Conservation (phyloP, 2,888 invertebrate genomes). For the Apodemia zela region DNA sequence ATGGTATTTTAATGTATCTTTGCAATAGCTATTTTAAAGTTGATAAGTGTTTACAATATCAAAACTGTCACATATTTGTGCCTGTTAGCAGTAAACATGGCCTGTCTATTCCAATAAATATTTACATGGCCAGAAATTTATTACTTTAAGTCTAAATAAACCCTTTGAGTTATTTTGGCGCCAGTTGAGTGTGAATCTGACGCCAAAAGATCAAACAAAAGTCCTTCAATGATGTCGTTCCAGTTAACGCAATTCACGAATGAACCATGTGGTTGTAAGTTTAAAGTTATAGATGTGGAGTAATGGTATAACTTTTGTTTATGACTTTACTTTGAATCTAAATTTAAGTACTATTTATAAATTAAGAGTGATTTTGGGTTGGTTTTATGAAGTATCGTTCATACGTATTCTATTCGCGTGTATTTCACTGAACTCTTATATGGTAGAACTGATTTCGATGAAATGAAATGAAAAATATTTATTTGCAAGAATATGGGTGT, state of each 20-base stretch:
- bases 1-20: too few species aligned
- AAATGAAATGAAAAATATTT: too few species aligned
- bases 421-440: too few species aligned
- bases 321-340: too few species aligned
- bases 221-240: background rate
- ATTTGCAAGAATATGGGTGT: too few species aligned
- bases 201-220: slow-evolving; percentile 16
- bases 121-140: background rate
- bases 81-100: background rate
- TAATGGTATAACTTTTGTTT: background rate
- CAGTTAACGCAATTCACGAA: background rate
- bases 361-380: too few species aligned
- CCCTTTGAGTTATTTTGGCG: slow-evolving; percentile 16
- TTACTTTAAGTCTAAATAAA: background rate
- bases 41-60: background rate
- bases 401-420: too few species aligned
- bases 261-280: background rate
- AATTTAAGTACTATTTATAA: too few species aligned
- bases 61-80: background rate
- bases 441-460: too few species aligned
- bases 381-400: too few species aligned
- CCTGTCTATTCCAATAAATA: background rate
- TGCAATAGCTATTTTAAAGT: background rate
- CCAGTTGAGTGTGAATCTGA: background rate
- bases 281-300: background rate